These are phyloP conservation scores for Lepus timidus DNA, from an alignment of 2,113 vertebrate genomes.

Conservation along the genomic window DNA sequence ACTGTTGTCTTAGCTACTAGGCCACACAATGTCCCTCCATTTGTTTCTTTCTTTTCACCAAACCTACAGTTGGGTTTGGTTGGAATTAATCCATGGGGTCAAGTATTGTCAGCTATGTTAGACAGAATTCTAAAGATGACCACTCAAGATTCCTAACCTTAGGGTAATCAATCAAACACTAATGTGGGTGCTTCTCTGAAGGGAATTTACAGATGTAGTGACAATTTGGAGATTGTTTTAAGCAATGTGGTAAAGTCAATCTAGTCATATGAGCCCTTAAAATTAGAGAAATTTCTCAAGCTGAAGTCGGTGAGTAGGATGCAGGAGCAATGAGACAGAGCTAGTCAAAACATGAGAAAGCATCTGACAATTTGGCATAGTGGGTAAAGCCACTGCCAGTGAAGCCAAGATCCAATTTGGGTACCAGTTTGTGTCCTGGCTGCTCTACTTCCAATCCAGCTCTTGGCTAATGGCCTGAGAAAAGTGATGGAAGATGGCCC, in stretches of 20 bases:
- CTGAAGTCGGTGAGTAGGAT: not conserved
- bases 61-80: not conserved
- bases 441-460: too few species aligned
- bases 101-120: not conserved
- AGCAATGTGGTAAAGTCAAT: not conserved
- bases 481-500: too few species aligned
- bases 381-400: too few species aligned
- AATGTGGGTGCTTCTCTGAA: not conserved
- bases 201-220: not conserved
- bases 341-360: not conserved
- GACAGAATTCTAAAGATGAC: not conserved
- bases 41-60: not conserved
- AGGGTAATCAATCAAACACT: not conserved
- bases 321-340: not conserved
- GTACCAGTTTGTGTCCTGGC: too few species aligned
- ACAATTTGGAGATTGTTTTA: not conserved
- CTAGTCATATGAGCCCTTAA: not conserved
- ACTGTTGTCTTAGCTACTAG: too few species aligned
- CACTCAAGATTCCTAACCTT: not conserved
- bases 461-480: too few species aligned
- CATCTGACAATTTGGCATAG: too few species aligned
- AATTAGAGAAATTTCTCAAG: not conserved
- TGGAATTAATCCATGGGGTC: not conserved
- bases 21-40: too few species aligned
- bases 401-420: too few species aligned